Conservation (phyloP, 2,888 invertebrate genomes). For the Thereva unica region DNA sequence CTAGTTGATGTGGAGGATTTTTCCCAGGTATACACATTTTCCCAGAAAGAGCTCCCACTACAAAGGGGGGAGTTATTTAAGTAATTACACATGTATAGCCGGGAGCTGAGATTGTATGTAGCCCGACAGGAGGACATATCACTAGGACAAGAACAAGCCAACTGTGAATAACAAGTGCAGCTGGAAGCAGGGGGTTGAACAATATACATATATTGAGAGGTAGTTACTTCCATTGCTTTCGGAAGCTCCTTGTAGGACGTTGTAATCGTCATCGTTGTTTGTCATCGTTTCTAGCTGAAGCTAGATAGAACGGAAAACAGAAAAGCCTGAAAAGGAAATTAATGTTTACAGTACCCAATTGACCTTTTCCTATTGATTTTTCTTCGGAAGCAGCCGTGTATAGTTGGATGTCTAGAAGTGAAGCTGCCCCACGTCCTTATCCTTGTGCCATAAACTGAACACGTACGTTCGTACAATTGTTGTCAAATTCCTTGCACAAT, state of each 20-base stretch:
- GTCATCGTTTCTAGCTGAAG: neutral
- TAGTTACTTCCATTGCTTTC: neutral
- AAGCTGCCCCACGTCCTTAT: too few relatives aligned
- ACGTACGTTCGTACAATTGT: neutral
- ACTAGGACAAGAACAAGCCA: conserved; percentile 4
- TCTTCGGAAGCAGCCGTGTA: neutral
- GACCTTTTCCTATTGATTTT: conserved; percentile 14
- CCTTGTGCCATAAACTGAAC: too few relatives aligned
- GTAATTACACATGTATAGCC: conserved; percentile 25
- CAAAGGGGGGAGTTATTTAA: conserved; percentile 4
- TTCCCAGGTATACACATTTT: neutral
- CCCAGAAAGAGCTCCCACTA: neutral
- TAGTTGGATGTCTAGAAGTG: too few relatives aligned
- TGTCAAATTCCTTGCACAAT: neutral
- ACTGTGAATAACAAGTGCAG: conserved; percentile 21
- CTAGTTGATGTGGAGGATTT: conserved; percentile 20
- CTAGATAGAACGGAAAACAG: neutral
- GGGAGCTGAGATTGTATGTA: conserved; percentile 2
- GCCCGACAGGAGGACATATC: neutral
- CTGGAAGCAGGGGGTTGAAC: neutral
- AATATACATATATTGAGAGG: neutral
- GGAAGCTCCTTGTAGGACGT: neutral
- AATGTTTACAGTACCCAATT: conserved; percentile 14
- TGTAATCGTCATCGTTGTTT: conserved; percentile 2
- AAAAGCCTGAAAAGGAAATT: conserved; percentile 11